A percentile compares a stretch with the other conserved stretches of the same genome.
Conservation (phyloP, 2,797 vertebrate species). For the Darevskia mixta region DNA sequence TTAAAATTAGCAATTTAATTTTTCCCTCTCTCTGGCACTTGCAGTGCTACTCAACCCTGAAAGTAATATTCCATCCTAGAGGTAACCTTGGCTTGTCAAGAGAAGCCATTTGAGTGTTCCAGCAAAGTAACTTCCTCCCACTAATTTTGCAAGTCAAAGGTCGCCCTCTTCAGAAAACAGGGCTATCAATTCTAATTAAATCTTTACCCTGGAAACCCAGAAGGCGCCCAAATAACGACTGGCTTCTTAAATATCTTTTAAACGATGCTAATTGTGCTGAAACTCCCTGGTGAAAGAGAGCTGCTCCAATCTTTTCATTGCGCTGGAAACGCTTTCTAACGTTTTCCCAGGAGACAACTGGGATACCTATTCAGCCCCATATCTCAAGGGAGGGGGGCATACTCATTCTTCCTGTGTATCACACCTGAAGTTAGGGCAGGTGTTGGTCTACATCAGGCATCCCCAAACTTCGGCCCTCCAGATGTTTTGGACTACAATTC, state of each 20-base stretch:
- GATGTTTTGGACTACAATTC: too few species aligned
- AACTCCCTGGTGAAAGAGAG: constrained; percentile 16
- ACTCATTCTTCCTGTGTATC: background rate
- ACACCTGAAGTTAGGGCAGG: background rate
- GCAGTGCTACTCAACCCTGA: constrained; percentile 41
- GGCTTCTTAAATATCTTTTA: constrained; percentile 27
- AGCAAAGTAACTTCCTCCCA: background rate
- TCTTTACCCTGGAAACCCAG: constrained; percentile 42
- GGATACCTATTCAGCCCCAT: background rate
- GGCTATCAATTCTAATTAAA: constrained; percentile 56
- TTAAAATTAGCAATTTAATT: constrained; percentile 33
- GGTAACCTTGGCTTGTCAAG: constrained; percentile 25
- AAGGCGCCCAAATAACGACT: constrained; percentile 56
- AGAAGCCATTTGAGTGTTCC: constrained; percentile 17
- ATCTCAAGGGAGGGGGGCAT: too few species aligned
- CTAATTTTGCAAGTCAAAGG: constrained; percentile 45
- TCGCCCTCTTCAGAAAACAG: constrained; percentile 42
- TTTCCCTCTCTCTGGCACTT: constrained; percentile 32
- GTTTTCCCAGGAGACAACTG: background rate
- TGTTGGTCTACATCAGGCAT: too few species aligned
- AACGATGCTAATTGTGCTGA: constrained; percentile 49
- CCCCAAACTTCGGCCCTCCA: too few species aligned
- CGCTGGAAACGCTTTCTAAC: background rate
- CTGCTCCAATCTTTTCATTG: background rate
- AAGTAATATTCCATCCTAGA: constrained; percentile 28